Base-by-base conservation (phyloP, 1,140 invertebrate species). In the Conus ventricosus region DNA sequence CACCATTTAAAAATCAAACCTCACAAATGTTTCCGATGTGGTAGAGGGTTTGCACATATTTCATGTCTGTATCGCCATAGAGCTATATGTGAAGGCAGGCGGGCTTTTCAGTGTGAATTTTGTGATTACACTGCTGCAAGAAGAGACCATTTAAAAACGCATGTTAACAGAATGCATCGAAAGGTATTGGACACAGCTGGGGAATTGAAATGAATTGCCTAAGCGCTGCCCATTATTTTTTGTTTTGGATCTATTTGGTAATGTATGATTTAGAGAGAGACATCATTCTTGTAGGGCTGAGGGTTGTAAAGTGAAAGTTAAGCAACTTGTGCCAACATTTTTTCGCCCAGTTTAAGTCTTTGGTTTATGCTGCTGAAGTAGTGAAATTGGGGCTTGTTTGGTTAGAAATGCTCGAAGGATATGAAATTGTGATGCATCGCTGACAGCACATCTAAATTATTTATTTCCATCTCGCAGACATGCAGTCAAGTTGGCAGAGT, bases 1-100 rank as follows among this genome's bases (percentile, higher is more conserved):
- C 87, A 88, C n/a, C 89, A 90, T 67, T 67, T 88, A 17, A 87
- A 87, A 67, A 76, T 88, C 51, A 90, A 90, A 87, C 85, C 89
- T 51, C 88, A 88, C 81, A 84, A 84, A 54, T 90, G 89, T 63
- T n/a, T 15, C 27, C 54, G n/a, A 51, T 90, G 89, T 54, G 20
- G 23, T 10, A 88, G 87, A 78, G 80, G 75, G 57, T 90, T 90
- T 84, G 87, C 84, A 20, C 88, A 90, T 53, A 71, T 87, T 3
- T 85, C 87, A 17, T 88, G 84, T 75, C 75, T 90, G 60, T 88
- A 88, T 60, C 80, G 87, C 23, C 89, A 90, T 87, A 51, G 71
- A 25, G 85, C 85, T 57, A 57, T 87, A 80, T 87, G 85, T 78
- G 85, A 87, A 80, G 85, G 85, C 27, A 87, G 85, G 75, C 71